A percentile compares a stretch with the other conserved stretches of the same genome.
Evolutionary conservation across 2,888 invertebrate species (phyloP).

Genomic region (Ctenicera cuprea): DNA sequence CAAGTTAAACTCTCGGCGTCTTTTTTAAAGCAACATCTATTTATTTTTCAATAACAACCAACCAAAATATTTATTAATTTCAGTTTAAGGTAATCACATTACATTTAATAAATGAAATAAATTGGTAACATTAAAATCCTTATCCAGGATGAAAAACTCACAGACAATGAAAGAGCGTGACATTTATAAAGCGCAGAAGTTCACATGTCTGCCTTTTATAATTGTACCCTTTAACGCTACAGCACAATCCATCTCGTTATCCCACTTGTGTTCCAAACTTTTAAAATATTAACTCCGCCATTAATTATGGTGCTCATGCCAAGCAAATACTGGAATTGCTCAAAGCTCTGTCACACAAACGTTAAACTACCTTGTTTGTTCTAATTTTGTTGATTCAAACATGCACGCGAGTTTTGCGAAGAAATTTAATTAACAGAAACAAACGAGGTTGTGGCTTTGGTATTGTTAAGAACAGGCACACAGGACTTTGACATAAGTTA

Average conservation of each 20-base stretch:
- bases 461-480: not conserved
- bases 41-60: too few species aligned
- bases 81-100: too few species aligned
- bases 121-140: not conserved
- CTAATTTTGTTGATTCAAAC: slow-evolving; percentile 10
- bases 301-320: slow-evolving; percentile 10
- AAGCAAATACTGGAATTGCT: slow-evolving; percentile 5
- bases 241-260: slow-evolving; percentile 13
- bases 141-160: not conserved
- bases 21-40: too few species aligned
- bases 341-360: slow-evolving; percentile 6
- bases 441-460: not conserved
- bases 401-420: slow-evolving; percentile 19
- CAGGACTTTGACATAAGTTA: slow-evolving; percentile 2
- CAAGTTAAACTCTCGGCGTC: too few species aligned
- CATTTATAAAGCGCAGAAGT: slow-evolving; percentile 21
- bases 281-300: slow-evolving; percentile 18
- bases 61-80: too few species aligned
- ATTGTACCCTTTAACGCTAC: slow-evolving; percentile 24
- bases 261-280: slow-evolving; percentile 3
- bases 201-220: slow-evolving; percentile 12
- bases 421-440: slow-evolving; percentile 25
- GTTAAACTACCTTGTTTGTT: slow-evolving; percentile 8
- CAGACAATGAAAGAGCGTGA: slow-evolving; percentile 1
- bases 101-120: not conserved